phyloP scores from a whole-genome alignment of 92 coral and sea anemone genomes.

The Epizoanthus ramosus region DNA sequence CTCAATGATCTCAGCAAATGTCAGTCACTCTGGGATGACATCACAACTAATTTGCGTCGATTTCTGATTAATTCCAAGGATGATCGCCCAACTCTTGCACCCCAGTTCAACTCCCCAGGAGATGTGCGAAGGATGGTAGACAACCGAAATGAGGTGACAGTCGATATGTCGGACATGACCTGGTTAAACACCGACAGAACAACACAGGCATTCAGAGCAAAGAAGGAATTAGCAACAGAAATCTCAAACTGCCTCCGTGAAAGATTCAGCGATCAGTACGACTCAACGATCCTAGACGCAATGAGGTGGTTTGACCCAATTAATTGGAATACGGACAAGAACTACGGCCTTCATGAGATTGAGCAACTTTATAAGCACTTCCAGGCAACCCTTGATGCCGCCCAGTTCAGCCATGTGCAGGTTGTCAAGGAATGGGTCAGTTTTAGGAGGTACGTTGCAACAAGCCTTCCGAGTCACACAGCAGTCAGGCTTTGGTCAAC shows the following conservation, averaged over 20 bases:
- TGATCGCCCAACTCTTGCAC: neutral
- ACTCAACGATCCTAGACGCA: constrained; percentile 27
- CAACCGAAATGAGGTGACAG: constrained; percentile 17
- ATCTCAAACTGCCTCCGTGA: constrained; percentile 5
- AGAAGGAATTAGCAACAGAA: constrained; percentile 4
- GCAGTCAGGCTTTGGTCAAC: constrained; percentile 18
- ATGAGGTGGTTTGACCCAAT: constrained; percentile 48
- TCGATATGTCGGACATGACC: constrained; percentile 31
- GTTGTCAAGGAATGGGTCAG: constrained; percentile 28
- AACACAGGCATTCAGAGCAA: constrained; percentile 9
- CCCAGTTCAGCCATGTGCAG: constrained; percentile 11
- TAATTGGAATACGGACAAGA: constrained; percentile 24
- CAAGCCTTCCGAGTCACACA: constrained; percentile 24
- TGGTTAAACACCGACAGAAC: constrained; percentile 6
- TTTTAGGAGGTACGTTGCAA: constrained; percentile 14
- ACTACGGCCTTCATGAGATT: constrained; percentile 32
- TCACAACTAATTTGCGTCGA: constrained; percentile 33
- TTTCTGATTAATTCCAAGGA: constrained; percentile 7
- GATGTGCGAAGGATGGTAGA: constrained; percentile 17
- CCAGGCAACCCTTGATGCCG: constrained; percentile 31
- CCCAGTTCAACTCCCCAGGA: constrained; percentile 40
- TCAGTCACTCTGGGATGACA: constrained; percentile 31
- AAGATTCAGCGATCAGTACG: constrained; percentile 21
- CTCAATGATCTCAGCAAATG: constrained; percentile 4
- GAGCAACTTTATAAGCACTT: constrained; percentile 21